phyloP scores from a whole-genome alignment of 2,797 vertebrate genomes.

The Sparus aurata region DNA sequence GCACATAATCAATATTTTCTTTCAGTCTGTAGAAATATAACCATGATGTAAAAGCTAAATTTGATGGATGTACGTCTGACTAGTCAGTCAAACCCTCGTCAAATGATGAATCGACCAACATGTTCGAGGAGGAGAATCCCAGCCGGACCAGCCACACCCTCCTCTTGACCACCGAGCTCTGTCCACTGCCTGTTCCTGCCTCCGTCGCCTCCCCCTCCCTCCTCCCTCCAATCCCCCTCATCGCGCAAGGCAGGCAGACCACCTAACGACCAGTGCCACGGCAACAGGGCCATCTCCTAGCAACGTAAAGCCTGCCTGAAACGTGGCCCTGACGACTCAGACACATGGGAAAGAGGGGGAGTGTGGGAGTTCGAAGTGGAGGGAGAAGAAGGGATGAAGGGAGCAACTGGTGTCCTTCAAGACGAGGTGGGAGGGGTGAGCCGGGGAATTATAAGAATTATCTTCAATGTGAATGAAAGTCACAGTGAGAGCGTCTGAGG shows the following conservation, averaged over 20 bases:
- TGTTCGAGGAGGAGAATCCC: conserved; percentile 45
- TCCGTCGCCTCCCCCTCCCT: conserved; percentile 47
- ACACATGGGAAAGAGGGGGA: conserved; percentile 60
- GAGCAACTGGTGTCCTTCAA: conserved; percentile 71
- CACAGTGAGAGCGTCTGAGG: conserved; percentile 43
- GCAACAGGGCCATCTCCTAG: conserved; percentile 89
- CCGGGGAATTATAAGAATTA: conserved; percentile 56
- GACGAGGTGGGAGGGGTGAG: conserved; percentile 48
- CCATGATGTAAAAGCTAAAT: neutral
- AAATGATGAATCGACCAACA: conserved; percentile 17
- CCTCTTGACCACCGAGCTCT: conserved; percentile 58
- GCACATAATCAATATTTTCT: neutral
- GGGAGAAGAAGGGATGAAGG: conserved; percentile 3
- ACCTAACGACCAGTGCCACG: conserved; percentile 86
- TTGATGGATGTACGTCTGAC: neutral
- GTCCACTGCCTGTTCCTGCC: conserved; percentile 65
- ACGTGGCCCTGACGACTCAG: conserved; percentile 80
- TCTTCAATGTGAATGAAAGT: conserved; percentile 72
- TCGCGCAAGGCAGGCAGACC: conserved; percentile 76
- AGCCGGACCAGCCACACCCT: conserved; percentile 56
- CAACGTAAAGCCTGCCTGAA: conserved; percentile 84
- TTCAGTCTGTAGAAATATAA: no score
- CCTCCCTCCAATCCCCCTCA: conserved; percentile 49
- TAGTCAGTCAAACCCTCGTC: neutral
- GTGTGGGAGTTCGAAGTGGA: conserved; percentile 51